These are phyloP conservation scores for Byasa hedistus DNA, from an alignment of 2,888 invertebrate genomes.

Conservation along the genomic window DNA sequence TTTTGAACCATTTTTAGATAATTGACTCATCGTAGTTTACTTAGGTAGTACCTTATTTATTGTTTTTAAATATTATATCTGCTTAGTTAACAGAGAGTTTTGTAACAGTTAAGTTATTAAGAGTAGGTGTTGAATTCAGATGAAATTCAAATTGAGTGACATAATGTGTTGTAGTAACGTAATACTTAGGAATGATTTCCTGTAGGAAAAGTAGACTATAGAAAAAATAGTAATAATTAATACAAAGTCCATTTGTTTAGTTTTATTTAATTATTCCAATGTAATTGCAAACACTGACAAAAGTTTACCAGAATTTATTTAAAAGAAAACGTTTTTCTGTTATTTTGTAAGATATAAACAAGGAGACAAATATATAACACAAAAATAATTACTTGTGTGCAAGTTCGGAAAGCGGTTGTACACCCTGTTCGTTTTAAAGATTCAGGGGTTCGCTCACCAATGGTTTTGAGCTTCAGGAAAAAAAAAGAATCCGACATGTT, in stretches of 20 bases:
- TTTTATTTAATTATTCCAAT: background rate
- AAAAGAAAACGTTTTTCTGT: too few relatives aligned
- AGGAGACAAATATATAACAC: too few relatives aligned
- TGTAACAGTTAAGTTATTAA: background rate
- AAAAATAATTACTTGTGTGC: too few relatives aligned
- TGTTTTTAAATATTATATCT: background rate
- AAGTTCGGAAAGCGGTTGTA: too few relatives aligned
- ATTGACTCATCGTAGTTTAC: constrained; percentile 4
- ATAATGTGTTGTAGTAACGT: constrained; percentile 1
- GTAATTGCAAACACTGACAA: too few relatives aligned
- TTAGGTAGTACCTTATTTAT: constrained; percentile 16
- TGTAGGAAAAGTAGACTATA: constrained; percentile 2
- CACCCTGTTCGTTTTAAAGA: too few relatives aligned
- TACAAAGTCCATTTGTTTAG: constrained; percentile 21
- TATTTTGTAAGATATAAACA: too few relatives aligned
- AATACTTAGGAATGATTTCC: constrained; percentile 9
- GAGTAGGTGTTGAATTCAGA: background rate
- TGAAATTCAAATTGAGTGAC: background rate
- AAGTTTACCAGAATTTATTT: too few relatives aligned
- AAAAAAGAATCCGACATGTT: too few relatives aligned
- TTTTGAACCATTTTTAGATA: background rate
- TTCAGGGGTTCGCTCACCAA: too few relatives aligned
- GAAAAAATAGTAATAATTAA: constrained; percentile 17
- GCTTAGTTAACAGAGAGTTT: background rate
- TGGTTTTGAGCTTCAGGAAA: too few relatives aligned